Evolutionary conservation across 2,113 vertebrate species (phyloP).

Genomic region (Labrus mixtus): DNA sequence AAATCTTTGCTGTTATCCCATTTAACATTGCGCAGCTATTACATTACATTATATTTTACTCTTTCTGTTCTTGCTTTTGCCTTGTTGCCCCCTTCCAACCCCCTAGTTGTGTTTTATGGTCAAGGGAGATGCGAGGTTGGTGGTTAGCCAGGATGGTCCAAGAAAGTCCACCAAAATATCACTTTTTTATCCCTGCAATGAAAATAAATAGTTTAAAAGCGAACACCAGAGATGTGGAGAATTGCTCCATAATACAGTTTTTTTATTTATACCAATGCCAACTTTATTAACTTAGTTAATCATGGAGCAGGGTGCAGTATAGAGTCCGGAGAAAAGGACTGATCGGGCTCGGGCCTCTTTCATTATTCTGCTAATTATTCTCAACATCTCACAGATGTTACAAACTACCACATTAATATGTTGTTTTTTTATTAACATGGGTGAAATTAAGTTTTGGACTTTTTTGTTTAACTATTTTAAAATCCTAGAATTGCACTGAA

Average conservation of each 20-base stretch:
- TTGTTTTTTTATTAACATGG: too few species aligned
- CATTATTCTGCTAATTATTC: too few species aligned
- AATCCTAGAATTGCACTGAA: too few species aligned
- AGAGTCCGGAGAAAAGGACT: too few species aligned
- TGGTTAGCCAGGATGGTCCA: slow-evolving; percentile 35
- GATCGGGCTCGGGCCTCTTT: too few species aligned
- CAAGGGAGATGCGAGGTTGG: slow-evolving; percentile 51
- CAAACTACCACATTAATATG: too few species aligned
- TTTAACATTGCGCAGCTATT: slow-evolving; percentile 39
- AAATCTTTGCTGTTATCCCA: slow-evolving; percentile 54
- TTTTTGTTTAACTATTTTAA: too few species aligned
- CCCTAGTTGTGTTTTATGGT: slow-evolving; percentile 51
- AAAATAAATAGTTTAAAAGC: neutral
- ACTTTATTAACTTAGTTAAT: neutral
- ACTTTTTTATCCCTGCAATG: slow-evolving; percentile 38
- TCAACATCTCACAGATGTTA: too few species aligned
- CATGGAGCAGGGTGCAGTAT: too few species aligned
- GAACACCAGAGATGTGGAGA: neutral
- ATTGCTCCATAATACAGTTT: neutral
- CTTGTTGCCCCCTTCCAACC: slow-evolving; percentile 31
- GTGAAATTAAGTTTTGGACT: too few species aligned
- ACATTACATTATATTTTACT: slow-evolving; percentile 18
- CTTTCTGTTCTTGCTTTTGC: slow-evolving; percentile 44
- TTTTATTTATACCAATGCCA: too few species aligned
- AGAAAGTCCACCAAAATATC: slow-evolving; percentile 39